Evolutionary conservation across 2,797 vertebrate species (phyloP).

Genomic region (Echiichthys vipera): DNA sequence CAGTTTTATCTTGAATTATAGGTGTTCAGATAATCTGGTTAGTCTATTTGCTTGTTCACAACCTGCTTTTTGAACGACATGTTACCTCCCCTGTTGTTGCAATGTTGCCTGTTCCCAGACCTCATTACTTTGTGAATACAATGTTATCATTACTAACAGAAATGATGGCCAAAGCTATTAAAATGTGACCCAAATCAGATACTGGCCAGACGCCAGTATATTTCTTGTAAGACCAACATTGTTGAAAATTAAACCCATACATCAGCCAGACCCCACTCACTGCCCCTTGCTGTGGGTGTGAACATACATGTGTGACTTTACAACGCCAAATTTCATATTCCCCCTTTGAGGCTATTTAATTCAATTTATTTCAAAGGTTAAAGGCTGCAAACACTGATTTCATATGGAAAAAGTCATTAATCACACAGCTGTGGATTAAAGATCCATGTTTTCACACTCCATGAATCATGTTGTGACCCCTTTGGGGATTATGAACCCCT

Average conservation of each 20-base stretch:
- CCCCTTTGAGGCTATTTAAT: conserved; percentile 29
- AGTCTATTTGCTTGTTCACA: neutral
- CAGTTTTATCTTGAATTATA: neutral
- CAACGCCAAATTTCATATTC: conserved; percentile 38
- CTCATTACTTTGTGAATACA: neutral
- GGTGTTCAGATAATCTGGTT: neutral
- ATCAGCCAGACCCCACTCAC: conserved; percentile 12
- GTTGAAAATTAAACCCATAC: conserved; percentile 29
- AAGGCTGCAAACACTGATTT: conserved; percentile 46
- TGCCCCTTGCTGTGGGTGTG: conserved; percentile 17
- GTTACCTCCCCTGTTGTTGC: conserved; percentile 14
- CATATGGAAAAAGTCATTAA: conserved; percentile 41
- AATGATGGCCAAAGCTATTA: conserved; percentile 19
- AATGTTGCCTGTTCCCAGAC: conserved; percentile 25
- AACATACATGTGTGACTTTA: conserved; percentile 28
- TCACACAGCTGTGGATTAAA: conserved; percentile 52
- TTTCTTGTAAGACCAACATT: conserved; percentile 6
- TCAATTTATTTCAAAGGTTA: conserved; percentile 45
- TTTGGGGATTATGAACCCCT: conserved; percentile 39
- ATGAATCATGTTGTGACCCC: conserved; percentile 57
- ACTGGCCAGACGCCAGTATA: conserved; percentile 7
- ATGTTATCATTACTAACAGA: neutral
- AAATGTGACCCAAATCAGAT: conserved; percentile 20
- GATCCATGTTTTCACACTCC: conserved; percentile 61
- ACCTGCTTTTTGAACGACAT: neutral